Percentiles rank a stretch among this genome's conserved stretches.
These are phyloP conservation scores for Nerophis lumbriciformis DNA, from an alignment of 2,113 vertebrate species.

Conservation along the genomic window DNA sequence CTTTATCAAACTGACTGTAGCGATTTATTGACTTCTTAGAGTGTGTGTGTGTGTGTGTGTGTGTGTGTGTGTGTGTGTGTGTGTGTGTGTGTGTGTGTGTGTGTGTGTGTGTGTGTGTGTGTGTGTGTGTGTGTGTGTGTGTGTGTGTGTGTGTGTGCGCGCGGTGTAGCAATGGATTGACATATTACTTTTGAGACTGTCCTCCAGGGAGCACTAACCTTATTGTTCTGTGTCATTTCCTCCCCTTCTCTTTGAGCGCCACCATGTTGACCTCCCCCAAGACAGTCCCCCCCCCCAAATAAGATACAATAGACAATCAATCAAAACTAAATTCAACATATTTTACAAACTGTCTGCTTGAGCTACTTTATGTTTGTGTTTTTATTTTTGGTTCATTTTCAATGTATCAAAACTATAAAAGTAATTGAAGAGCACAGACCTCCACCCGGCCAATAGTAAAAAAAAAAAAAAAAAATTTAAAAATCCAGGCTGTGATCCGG, in stretches of 20 bases:
- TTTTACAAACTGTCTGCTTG: too few species aligned
- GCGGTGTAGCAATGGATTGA: slow-evolving; percentile 53
- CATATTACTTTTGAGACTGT: slow-evolving; percentile 47
- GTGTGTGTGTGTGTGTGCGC: not conserved
- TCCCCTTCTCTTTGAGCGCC: slow-evolving; percentile 62
- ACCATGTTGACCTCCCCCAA: slow-evolving; percentile 66
- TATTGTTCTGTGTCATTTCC: slow-evolving; percentile 64
- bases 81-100: slow-evolving; percentile 8
- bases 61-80: not conserved
- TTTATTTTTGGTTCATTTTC: too few species aligned
- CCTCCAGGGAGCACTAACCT: slow-evolving; percentile 62
- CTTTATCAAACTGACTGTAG: slow-evolving; percentile 37
- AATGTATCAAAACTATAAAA: too few species aligned
- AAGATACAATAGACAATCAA: too few species aligned
- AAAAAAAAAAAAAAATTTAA: too few species aligned
- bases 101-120: not conserved
- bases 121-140: slow-evolving; percentile 1
- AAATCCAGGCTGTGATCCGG: too few species aligned
- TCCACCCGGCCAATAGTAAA: too few species aligned
- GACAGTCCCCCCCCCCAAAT: slow-evolving; percentile 20
- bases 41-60: not conserved
- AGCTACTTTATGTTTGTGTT: too few species aligned
- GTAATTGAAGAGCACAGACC: too few species aligned
- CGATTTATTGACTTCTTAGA: slow-evolving; percentile 49
- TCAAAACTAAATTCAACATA: too few species aligned